Evolutionary conservation across 2,888 invertebrate genomes (phyloP).

Genomic region (Andrena flavipes): DNA sequence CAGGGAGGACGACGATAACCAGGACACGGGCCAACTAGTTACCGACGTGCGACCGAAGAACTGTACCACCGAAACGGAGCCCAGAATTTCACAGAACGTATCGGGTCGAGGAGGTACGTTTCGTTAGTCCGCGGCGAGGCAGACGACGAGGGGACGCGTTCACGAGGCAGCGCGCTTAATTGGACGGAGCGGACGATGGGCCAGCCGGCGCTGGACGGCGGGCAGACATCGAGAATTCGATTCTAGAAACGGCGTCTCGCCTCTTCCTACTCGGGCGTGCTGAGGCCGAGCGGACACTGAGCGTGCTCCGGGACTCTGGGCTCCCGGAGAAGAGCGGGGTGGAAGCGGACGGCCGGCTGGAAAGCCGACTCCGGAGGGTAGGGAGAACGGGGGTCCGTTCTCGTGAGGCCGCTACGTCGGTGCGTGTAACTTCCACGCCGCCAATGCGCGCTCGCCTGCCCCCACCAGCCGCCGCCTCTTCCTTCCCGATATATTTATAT

Average conservation of each 20-base stretch:
- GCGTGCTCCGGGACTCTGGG: constrained; percentile 66
- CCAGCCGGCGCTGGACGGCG: constrained; percentile 16
- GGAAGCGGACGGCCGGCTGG: constrained; percentile 42
- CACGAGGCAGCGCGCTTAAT: constrained; percentile 14
- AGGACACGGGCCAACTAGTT: not conserved
- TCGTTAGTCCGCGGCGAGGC: not conserved
- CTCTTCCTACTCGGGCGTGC: constrained; percentile 71
- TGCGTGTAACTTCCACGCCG: constrained; percentile 66
- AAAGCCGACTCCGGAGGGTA: constrained; percentile 26
- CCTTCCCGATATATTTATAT: constrained; percentile 80
- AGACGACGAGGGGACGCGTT: not conserved
- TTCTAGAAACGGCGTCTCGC: constrained; percentile 54
- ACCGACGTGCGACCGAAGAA: no score
- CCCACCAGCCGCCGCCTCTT: constrained; percentile 48
- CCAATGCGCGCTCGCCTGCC: constrained; percentile 62
- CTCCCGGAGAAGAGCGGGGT: constrained; percentile 66
- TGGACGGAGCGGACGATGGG: constrained; percentile 1
- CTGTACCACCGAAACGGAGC: no score
- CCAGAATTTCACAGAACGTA: no score
- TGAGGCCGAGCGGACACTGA: constrained; percentile 80
- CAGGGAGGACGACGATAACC: not conserved
- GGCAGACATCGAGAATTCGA: constrained; percentile 39
- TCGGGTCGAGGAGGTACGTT: no score
- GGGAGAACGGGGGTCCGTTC: constrained; percentile 55
- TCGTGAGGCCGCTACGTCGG: constrained; percentile 60